Evolutionary conservation across 2,797 vertebrate genomes (phyloP).

Genomic region (Danionella dracula): DNA sequence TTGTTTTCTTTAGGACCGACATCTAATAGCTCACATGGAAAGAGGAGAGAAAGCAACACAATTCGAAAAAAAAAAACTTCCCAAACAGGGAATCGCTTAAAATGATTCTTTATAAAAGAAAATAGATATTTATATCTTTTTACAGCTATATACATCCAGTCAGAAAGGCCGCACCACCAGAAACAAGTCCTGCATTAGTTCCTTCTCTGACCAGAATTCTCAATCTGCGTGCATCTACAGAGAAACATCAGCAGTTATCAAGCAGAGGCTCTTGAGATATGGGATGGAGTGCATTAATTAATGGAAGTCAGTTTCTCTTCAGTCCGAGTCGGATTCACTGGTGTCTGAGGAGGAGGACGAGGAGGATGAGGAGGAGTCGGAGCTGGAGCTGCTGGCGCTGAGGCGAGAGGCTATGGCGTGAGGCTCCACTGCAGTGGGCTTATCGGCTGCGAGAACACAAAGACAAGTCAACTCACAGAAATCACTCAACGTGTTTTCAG

Average conservation of each 20-base stretch:
- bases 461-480: not conserved
- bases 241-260: not conserved
- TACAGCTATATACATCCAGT: constrained; percentile 60
- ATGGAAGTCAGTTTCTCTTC: constrained; percentile 28
- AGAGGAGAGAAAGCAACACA: constrained; percentile 19
- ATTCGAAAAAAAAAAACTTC: constrained; percentile 46
- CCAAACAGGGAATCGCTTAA: constrained; percentile 69
- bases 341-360: constrained; percentile 89
- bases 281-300: not conserved
- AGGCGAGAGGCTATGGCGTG: constrained; percentile 77
- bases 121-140: constrained; percentile 69
- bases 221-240: not conserved
- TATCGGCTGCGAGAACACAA: constrained; percentile 69
- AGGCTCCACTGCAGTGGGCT: constrained; percentile 62
- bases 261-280: not conserved
- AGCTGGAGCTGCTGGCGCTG: constrained; percentile 88
- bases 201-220: constrained; percentile 1
- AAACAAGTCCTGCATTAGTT: constrained; percentile 9
- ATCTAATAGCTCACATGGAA: not conserved
- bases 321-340: constrained; percentile 85
- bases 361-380: constrained; percentile 83
- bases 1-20: constrained; percentile 24
- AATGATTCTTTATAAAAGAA: constrained; percentile 83
- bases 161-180: constrained; percentile 45
- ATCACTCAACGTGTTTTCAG: not conserved